Evolutionary conservation across 2,797 vertebrate species (phyloP).

Genomic region (Cichlasoma orientale): DNA sequence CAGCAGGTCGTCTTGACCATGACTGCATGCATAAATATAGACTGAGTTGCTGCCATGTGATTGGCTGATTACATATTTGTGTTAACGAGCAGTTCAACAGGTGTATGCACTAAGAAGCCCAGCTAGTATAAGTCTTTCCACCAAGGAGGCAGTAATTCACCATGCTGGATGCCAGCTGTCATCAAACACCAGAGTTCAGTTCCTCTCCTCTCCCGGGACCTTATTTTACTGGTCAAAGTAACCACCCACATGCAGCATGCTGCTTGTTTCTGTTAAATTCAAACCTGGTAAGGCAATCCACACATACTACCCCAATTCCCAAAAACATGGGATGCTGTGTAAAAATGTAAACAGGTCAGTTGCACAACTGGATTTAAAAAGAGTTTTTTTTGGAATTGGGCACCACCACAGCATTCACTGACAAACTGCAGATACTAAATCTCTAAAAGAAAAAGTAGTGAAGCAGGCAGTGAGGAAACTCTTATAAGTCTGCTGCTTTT

Average conservation of each 20-base stretch:
- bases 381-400: not conserved
- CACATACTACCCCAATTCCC: no score
- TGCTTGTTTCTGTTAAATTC: not conserved
- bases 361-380: no score
- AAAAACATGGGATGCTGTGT: not conserved
- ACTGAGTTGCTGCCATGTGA: no score
- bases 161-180: no score
- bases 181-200: no score
- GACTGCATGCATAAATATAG: no score
- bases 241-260: not conserved
- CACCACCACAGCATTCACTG: not conserved
- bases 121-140: no score
- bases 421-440: not conserved
- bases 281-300: not conserved
- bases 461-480: not conserved
- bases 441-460: rapidly evolving
- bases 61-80: no score
- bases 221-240: not conserved
- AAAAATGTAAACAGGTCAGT: not conserved
- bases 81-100: no score
- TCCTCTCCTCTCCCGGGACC: rapidly evolving
- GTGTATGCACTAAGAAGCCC: no score
- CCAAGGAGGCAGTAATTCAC: no score
- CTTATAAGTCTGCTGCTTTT: not conserved
- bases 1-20: no score